A percentile compares a stretch with the other conserved stretches of the same genome.
phyloP scores from a whole-genome alignment of 2,888 invertebrate genomes.

The Leptopterna dolabrata region DNA sequence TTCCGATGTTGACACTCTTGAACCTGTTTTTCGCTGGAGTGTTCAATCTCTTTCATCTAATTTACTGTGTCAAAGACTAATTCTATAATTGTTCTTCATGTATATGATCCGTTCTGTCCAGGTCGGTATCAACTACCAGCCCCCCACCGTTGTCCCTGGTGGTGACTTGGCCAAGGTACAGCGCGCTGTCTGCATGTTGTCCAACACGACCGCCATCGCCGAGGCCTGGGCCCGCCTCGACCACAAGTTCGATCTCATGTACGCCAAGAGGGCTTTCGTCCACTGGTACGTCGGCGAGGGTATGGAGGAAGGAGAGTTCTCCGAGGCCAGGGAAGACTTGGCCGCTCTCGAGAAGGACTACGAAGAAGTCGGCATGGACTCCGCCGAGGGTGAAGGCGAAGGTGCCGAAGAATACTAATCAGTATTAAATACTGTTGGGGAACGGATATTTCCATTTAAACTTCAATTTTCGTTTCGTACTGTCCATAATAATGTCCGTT shows the following conservation, averaged over 20 bases:
- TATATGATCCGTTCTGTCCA: no score
- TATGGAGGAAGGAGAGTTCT: slow-evolving; percentile 87
- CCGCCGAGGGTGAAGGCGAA: slow-evolving; percentile 76
- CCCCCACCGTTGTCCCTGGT: slow-evolving; percentile 92
- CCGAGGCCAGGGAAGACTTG: slow-evolving; percentile 83
- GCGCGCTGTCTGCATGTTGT: slow-evolving; percentile 97
- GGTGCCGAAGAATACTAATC: slow-evolving; percentile 64
- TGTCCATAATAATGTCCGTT: neutral
- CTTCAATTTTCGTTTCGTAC: no score
- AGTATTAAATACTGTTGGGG: neutral
- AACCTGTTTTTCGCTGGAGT: no score
- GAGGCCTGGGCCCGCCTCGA: slow-evolving; percentile 77
- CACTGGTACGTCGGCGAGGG: slow-evolving; percentile 89
- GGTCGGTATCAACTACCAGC: slow-evolving; percentile 64
- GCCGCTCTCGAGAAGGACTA: slow-evolving; percentile 88
- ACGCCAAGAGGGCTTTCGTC: slow-evolving; percentile 76
- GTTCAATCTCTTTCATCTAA: no score
- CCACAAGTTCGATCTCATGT: slow-evolving; percentile 78
- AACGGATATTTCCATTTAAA: no score
- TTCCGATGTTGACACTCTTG: no score
- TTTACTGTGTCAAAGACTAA: no score
- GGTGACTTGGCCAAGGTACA: slow-evolving; percentile 95
- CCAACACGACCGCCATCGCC: slow-evolving; percentile 87
- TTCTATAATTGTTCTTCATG: no score
- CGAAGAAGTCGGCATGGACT: slow-evolving; percentile 79